Conservation (phyloP, 1,140 invertebrate genomes). For the Chlorops oryzae region DNA sequence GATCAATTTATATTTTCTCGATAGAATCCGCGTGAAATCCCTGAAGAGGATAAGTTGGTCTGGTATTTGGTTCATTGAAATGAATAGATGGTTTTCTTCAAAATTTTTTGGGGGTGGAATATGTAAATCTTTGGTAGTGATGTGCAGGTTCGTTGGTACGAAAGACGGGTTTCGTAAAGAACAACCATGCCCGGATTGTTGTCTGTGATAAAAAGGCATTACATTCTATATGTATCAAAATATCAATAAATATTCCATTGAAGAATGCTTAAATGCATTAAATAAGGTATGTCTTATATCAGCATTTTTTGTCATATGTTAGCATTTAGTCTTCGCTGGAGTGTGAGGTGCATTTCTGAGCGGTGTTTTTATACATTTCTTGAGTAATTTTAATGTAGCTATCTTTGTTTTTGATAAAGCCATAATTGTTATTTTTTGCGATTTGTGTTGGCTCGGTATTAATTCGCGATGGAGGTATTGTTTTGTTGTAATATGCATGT, state of each 20-base stretch:
- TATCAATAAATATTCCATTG: slow-evolving; percentile 3
- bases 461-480: not conserved
- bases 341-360: too few species aligned
- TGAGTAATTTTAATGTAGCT: too few species aligned
- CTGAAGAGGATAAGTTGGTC: not conserved
- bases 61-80: not conserved
- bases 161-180: not conserved
- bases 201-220: not conserved
- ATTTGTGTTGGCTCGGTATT: not conserved
- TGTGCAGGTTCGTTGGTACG: too few species aligned
- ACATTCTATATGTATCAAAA: not conserved
- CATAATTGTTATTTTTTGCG: not conserved
- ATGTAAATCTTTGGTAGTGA: not conserved
- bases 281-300: too few species aligned
- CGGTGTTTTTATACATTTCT: too few species aligned
- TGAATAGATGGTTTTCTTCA: not conserved
- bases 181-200: not conserved
- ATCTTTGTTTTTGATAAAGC: too few species aligned
- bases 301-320: too few species aligned
- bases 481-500: not conserved
- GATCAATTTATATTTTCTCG: not conserved
- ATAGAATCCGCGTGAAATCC: not conserved
- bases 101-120: not conserved
- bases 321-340: too few species aligned
- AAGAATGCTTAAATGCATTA: slow-evolving; percentile 1